Conservation (phyloP, 2,888 invertebrate species). For the Agrilus mali region DNA sequence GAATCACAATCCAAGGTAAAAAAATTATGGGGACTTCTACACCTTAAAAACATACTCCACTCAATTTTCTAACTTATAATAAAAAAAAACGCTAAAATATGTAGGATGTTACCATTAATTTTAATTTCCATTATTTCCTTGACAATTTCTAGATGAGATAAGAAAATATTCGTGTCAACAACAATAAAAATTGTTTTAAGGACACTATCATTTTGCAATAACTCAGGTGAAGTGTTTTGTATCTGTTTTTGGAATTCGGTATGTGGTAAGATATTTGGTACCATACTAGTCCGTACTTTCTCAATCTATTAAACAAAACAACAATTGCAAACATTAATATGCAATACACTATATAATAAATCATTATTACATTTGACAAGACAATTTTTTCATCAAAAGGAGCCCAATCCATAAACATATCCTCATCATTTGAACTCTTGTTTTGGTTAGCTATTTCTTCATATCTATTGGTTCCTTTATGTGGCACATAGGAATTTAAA, state of each 20-base stretch:
- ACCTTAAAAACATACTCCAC: conserved; percentile 15
- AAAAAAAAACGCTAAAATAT: not conserved
- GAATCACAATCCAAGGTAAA: conserved; percentile 48
- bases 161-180: conserved; percentile 39
- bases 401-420: conserved; percentile 20
- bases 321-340: conserved; percentile 5
- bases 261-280: not conserved
- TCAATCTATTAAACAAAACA: conserved; percentile 18
- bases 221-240: not conserved
- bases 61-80: conserved; percentile 2
- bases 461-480: no score
- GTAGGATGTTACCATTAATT: conserved; percentile 6
- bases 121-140: conserved; percentile 21
- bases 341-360: not conserved
- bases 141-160: conserved; percentile 31
- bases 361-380: conserved; percentile 12
- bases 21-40: conserved; percentile 31
- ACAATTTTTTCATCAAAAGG: conserved; percentile 14
- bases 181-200: conserved; percentile 27
- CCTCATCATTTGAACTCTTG: conserved; percentile 1
- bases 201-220: conserved; percentile 3
- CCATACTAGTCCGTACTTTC: conserved; percentile 9
- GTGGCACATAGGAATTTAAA: no score
- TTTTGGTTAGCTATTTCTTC: no score
- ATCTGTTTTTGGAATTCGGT: conserved; percentile 3